These are phyloP conservation scores for Halyomorpha halys DNA, from an alignment of 1,140 invertebrate genomes.

Conservation along the genomic window DNA sequence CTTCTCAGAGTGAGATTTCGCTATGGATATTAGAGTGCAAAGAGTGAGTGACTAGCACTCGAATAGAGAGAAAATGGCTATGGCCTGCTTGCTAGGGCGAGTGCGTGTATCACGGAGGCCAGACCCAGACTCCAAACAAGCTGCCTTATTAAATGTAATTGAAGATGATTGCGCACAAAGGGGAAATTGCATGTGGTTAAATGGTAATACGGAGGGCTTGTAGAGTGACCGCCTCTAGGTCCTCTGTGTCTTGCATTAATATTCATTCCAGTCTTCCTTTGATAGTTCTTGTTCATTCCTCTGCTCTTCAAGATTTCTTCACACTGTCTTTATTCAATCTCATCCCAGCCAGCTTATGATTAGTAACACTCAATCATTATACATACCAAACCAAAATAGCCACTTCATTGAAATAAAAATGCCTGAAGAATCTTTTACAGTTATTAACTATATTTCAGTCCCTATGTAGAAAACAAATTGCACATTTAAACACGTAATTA, in stretches of 20 bases:
- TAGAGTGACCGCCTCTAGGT: neutral
- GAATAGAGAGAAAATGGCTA: neutral
- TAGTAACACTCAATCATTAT: too few relatives aligned
- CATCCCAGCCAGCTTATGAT: too few relatives aligned
- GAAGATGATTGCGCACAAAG: slow-evolving; percentile 18
- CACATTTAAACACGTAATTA: too few relatives aligned
- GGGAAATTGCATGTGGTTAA: slow-evolving; percentile 19
- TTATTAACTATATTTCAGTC: too few relatives aligned
- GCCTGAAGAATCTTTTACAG: too few relatives aligned
- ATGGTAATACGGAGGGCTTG: slow-evolving; percentile 12
- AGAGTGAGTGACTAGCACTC: neutral
- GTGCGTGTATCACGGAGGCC: slow-evolving; percentile 18
- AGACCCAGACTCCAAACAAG: slow-evolving; percentile 7
- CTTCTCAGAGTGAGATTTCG: neutral
- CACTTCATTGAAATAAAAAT: too few relatives aligned
- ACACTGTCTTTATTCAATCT: too few relatives aligned
- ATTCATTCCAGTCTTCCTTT: slow-evolving; percentile 13
- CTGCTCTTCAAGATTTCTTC: neutral
- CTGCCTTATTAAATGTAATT: slow-evolving; percentile 20
- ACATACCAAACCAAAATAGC: too few relatives aligned
- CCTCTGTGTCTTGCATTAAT: slow-evolving; percentile 2
- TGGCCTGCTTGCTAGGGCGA: neutral
- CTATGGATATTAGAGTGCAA: neutral
- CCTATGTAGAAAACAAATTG: too few relatives aligned
- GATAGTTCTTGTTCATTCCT: neutral